Evolutionary conservation across 2,113 vertebrate species (phyloP), one percentile per base, ranked within the genome.

Genomic region (Etheostoma spectabile): DNA sequence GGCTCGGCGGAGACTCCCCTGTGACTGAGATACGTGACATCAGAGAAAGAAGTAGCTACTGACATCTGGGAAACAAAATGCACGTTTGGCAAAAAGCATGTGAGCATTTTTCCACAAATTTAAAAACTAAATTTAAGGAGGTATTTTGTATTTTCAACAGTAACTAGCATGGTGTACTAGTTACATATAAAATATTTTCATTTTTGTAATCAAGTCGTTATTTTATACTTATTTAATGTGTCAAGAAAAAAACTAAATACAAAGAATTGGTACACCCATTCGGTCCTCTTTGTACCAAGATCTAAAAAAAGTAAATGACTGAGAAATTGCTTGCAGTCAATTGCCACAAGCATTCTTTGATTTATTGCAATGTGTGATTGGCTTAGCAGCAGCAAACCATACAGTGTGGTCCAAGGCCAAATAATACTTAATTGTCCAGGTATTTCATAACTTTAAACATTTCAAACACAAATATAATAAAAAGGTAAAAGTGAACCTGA

Each of bases 1-100:
- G 95, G 92, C 98, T 99, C 21, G 98, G 98, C 1, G 98, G 98
- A 38, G 98, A 99, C 88, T 99, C 98, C 33, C 98, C 98, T 49
- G 98, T 99, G 93, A 99, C 98, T 99, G 94, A 69, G 72, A 87
- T 15, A 82, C 19, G 68, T 10, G 22, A 84, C 18, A 77, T 6
- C 38, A 82, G 74, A 88, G 51, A 82, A n/a, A 76, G 0, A 61
- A 8, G 11, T 55, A 27, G 59, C 19, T 11, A 6, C 33, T 53
- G 65, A 79, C 8, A 59, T 22, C 22, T 22, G n/a, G 74, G 64
- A 21, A 30, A 35, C 42, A 19, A 14, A 13, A 8, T 27, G 46
- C 27, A 62, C 12, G 27, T 16, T 68, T 19, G 13, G 5, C 67
- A 69, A 18, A 46, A 14, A 38, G 22, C 8, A 65, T 4, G 33